Percentiles rank a stretch among this genome's conserved stretches.
These are phyloP conservation scores for Micropterix aruncella DNA, from an alignment of 2,888 invertebrate species.

Conservation along the genomic window DNA sequence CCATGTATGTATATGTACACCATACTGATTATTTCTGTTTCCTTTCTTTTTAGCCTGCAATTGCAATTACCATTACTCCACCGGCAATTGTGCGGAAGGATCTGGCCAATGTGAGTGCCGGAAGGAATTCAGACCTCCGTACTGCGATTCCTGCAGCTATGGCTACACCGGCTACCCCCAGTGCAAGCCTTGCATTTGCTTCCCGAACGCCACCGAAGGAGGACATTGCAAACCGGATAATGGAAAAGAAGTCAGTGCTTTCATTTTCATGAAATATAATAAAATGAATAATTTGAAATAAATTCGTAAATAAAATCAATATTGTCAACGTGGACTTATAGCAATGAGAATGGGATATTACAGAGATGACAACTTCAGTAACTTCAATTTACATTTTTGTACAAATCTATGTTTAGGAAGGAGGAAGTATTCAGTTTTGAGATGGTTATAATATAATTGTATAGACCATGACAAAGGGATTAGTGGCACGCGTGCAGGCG, in stretches of 20 bases:
- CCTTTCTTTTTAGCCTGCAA: conserved; percentile 56
- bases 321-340: no score
- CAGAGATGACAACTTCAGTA: no score
- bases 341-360: no score
- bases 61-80: conserved; percentile 73
- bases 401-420: no score
- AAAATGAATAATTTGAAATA: background rate
- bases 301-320: no score
- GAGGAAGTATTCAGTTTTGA: no score
- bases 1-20: no score
- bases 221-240: conserved; percentile 73
- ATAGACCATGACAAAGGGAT: no score
- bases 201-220: conserved; percentile 78
- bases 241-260: conserved; percentile 35
- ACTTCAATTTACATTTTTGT: no score
- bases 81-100: conserved; percentile 88
- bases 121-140: conserved; percentile 61
- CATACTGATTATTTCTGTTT: no score
- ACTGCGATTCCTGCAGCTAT: conserved; percentile 73
- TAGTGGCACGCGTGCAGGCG: no score
- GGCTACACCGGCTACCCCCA: conserved; percentile 89
- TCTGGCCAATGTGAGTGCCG: conserved; percentile 84
- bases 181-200: conserved; percentile 88
- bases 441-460: no score
- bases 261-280: conserved; percentile 1